phyloP scores from a whole-genome alignment of 2,888 invertebrate genomes.

The Amblyteles armatorius region DNA sequence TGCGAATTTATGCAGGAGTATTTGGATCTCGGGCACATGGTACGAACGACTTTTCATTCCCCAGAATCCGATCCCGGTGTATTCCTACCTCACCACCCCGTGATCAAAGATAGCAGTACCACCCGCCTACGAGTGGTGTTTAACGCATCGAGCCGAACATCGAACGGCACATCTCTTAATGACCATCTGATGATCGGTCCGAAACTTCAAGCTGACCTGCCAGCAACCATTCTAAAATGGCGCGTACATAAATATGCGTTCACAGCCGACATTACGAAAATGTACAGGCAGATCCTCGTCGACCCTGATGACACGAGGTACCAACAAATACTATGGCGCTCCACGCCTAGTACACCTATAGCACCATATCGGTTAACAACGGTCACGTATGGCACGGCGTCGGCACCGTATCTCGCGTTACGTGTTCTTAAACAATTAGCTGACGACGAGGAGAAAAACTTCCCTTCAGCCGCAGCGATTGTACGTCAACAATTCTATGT shows the following conservation, averaged over 20 bases:
- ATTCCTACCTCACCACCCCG: constrained; percentile 30
- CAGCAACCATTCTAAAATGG: constrained; percentile 37
- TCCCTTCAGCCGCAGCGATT: too few relatives aligned
- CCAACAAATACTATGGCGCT: too few relatives aligned
- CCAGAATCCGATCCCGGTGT: constrained; percentile 3
- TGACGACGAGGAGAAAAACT: too few relatives aligned
- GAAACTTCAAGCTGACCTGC: constrained; percentile 38
- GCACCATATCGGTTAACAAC: too few relatives aligned
- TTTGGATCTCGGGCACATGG: constrained; percentile 14
- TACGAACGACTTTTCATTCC: constrained; percentile 11
- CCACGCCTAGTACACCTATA: too few relatives aligned
- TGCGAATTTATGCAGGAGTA: constrained; percentile 48
- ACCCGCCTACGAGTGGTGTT: constrained; percentile 60
- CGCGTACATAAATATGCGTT: constrained; percentile 33
- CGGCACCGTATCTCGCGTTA: too few relatives aligned
- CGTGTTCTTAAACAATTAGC: too few relatives aligned
- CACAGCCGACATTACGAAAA: constrained; percentile 51
- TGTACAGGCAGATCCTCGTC: constrained; percentile 59
- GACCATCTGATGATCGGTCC: constrained; percentile 52
- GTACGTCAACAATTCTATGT: too few relatives aligned
- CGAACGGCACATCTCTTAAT: constrained; percentile 50
- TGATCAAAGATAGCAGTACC: constrained; percentile 45
- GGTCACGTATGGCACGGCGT: too few relatives aligned
- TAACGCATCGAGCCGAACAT: constrained; percentile 50
- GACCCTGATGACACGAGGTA: too few relatives aligned